phyloP scores from a whole-genome alignment of 2,888 invertebrate species.

The Dynastes hyllus region DNA sequence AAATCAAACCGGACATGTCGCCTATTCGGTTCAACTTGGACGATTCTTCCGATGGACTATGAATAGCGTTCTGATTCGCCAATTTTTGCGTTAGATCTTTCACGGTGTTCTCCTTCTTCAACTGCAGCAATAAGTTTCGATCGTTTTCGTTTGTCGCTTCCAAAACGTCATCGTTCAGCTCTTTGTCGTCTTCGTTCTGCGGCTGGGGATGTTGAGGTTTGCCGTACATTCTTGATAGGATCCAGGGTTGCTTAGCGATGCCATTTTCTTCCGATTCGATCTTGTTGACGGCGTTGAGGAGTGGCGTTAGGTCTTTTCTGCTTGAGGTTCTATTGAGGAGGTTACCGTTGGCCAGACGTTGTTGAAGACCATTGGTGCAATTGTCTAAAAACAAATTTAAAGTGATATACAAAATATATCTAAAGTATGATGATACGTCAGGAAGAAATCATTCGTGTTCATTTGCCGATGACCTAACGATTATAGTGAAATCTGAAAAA shows the following conservation, averaged over 20 bases:
- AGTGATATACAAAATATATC: no score
- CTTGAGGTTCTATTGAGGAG: conserved; percentile 70
- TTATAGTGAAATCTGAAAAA: no score
- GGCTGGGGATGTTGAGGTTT: conserved; percentile 54
- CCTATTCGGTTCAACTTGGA: conserved; percentile 77
- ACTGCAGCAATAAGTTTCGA: conserved; percentile 77
- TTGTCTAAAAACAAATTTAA: conserved; percentile 70
- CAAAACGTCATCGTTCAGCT: conserved; percentile 73
- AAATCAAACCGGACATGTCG: conserved; percentile 92
- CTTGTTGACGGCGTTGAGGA: conserved; percentile 75
- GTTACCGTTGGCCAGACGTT: conserved; percentile 77
- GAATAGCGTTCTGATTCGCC: conserved; percentile 79
- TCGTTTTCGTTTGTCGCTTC: conserved; percentile 72
- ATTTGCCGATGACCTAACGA: no score
- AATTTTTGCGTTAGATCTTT: conserved; percentile 91
- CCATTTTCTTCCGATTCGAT: conserved; percentile 72
- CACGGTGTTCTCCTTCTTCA: conserved; percentile 89
- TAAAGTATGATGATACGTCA: no score
- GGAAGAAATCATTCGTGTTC: no score
- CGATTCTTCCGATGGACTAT: conserved; percentile 76
- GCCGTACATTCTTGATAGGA: conserved; percentile 64
- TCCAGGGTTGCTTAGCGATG: conserved; percentile 69
- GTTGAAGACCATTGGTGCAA: conserved; percentile 75
- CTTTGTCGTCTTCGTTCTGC: conserved; percentile 74
- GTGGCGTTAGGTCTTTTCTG: conserved; percentile 73